phyloP scores from a whole-genome alignment of 2,888 invertebrate genomes.

The Dicyrtoma fusca region DNA sequence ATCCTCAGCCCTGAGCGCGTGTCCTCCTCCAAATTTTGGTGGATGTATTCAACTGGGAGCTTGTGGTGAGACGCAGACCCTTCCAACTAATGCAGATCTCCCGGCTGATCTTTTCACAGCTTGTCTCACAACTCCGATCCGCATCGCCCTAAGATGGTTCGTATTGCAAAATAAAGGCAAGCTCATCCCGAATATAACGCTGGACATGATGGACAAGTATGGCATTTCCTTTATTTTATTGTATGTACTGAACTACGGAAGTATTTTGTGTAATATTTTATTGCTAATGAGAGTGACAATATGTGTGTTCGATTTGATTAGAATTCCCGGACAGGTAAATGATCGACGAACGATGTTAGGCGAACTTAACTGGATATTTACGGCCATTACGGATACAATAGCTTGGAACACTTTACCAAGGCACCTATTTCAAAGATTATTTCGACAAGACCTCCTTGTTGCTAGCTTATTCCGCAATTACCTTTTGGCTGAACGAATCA shows the following conservation, averaged over 20 bases:
- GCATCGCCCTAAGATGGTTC: slow-evolving; percentile 93
- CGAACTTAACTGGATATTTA: slow-evolving; percentile 99
- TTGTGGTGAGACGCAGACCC: slow-evolving; percentile 86
- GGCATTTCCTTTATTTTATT: slow-evolving; percentile 58
- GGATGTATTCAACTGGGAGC: slow-evolving; percentile 97
- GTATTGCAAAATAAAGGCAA: slow-evolving; percentile 81
- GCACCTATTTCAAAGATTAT: slow-evolving; percentile 66
- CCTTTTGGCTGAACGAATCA: slow-evolving; percentile 91
- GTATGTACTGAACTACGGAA: no score
- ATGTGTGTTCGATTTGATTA: no score
- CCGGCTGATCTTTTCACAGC: slow-evolving; percentile 98
- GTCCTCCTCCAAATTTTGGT: slow-evolving; percentile 65
- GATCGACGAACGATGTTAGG: slow-evolving; percentile 97
- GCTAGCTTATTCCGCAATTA: slow-evolving; percentile 97
- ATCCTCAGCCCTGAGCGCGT: slow-evolving; percentile 47
- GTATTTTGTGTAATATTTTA: no score
- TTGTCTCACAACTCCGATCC: slow-evolving; percentile 97
- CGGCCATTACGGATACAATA: slow-evolving; percentile 99
- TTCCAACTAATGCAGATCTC: slow-evolving; percentile 96
- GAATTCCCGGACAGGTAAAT: slow-evolving; percentile 92
- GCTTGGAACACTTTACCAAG: slow-evolving; percentile 94
- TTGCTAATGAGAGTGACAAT: no score
- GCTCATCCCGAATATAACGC: slow-evolving; percentile 77
- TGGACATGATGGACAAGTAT: slow-evolving; percentile 89
- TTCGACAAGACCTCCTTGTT: slow-evolving; percentile 96